phyloP scores from a whole-genome alignment of 1,140 invertebrate species.

The Pseudomyrmex pallidus region DNA sequence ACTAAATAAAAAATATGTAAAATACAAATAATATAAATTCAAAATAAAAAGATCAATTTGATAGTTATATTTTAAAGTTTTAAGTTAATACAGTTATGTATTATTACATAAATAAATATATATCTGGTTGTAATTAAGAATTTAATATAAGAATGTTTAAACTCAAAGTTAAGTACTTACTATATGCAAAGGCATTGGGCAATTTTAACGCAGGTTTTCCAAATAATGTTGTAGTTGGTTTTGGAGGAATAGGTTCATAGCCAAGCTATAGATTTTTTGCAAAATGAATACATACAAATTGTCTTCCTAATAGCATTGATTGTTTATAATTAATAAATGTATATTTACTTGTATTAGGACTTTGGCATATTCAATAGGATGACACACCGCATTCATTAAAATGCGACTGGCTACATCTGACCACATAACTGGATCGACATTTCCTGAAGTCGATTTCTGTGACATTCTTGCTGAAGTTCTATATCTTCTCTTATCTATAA shows the following conservation, averaged over 20 bases:
- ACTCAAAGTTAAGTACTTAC: conserved; percentile 83
- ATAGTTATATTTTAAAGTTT: too few relatives aligned
- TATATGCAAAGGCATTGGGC: conserved; percentile 95
- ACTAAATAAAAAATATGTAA: neutral
- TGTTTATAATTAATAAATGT: neutral
- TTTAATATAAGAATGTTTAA: neutral
- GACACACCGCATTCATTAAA: conserved; percentile 86
- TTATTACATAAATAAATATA: too few relatives aligned
- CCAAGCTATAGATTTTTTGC: conserved; percentile 88
- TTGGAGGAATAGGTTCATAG: conserved; percentile 93
- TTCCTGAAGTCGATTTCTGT: conserved; percentile 61
- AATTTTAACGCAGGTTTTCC: conserved; percentile 91
- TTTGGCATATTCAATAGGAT: conserved; percentile 94
- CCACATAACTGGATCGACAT: conserved; percentile 71
- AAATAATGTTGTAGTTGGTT: conserved; percentile 90
- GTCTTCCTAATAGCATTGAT: neutral
- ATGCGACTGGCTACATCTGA: conserved; percentile 76
- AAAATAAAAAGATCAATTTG: conserved; percentile 57
- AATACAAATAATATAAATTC: conserved; percentile 39
- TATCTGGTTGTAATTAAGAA: neutral
- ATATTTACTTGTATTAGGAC: conserved; percentile 89
- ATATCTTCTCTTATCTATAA: neutral
- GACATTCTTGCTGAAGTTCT: conserved; percentile 68
- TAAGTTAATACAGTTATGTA: too few relatives aligned
- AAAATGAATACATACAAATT: conserved; percentile 52